Evolutionary conservation across 2,888 invertebrate species (phyloP).

Genomic region (Alcis repandata): DNA sequence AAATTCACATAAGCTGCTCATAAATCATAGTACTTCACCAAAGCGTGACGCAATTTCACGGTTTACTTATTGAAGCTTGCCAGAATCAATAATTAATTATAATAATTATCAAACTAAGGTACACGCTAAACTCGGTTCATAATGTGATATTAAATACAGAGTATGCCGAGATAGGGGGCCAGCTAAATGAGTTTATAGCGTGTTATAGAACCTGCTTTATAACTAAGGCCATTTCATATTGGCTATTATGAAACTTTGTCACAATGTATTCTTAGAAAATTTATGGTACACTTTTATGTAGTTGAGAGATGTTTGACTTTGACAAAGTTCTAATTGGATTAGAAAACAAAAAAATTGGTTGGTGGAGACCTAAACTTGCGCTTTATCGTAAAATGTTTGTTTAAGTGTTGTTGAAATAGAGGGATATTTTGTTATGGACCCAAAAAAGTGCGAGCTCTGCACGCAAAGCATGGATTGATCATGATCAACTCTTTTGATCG

Average conservation of each 20-base stretch:
- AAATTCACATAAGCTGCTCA: neutral
- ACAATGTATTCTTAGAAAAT: neutral
- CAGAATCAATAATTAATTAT: conserved; percentile 57
- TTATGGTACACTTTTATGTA: neutral
- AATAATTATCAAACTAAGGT: conserved; percentile 61
- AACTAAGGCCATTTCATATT: neutral
- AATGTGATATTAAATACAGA: conserved; percentile 78
- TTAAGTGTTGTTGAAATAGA: conserved; percentile 27
- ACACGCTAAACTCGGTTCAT: conserved; percentile 64
- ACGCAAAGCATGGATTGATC: conserved; percentile 11
- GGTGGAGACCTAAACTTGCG: conserved; percentile 62
- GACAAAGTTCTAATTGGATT: neutral
- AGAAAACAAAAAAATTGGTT: conserved; percentile 30
- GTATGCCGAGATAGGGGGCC: conserved; percentile 71
- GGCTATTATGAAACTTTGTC: conserved; percentile 2
- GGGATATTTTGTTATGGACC: conserved; percentile 18
- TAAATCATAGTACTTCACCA: conserved; percentile 6
- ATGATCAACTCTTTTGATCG: neutral
- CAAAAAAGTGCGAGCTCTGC: neutral
- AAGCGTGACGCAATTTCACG: conserved; percentile 12
- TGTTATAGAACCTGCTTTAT: conserved; percentile 67
- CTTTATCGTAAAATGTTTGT: conserved; percentile 57
- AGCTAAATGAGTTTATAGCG: conserved; percentile 81
- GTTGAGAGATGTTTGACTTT: neutral
- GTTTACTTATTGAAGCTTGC: neutral